These are phyloP conservation scores for Aradophagus sp. DNA, from an alignment of 1,140 invertebrate genomes.

Conservation along the genomic window DNA sequence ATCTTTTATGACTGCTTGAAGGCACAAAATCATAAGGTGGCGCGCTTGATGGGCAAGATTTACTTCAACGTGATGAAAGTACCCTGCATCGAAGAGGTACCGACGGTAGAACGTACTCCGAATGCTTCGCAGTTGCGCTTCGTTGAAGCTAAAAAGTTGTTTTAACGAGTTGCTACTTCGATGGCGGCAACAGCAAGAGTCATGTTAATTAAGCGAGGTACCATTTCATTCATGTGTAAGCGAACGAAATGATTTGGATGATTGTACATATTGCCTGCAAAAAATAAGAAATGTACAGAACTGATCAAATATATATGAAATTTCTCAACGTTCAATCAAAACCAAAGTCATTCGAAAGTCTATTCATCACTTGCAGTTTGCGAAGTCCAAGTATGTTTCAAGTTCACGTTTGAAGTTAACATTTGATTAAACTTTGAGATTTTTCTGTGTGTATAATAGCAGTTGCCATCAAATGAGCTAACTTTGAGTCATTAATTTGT, in stretches of 20 bases:
- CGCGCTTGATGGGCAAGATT: conserved; percentile 86
- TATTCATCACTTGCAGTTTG: too few relatives aligned
- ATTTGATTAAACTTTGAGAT: too few relatives aligned
- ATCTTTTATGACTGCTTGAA: conserved; percentile 89
- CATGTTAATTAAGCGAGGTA: conserved; percentile 15
- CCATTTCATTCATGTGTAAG: neutral
- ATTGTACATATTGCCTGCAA: conserved; percentile 51
- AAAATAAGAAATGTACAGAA: conserved; percentile 13
- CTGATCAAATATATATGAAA: too few relatives aligned
- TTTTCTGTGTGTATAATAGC: too few relatives aligned
- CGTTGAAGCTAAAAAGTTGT: conserved; percentile 11
- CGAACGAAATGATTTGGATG: conserved; percentile 5
- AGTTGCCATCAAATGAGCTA: too few relatives aligned
- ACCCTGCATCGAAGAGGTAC: conserved; percentile 82
- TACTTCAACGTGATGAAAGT: conserved; percentile 91
- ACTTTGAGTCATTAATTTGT: too few relatives aligned
- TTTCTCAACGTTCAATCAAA: too few relatives aligned
- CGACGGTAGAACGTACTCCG: conserved; percentile 28
- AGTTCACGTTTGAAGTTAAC: too few relatives aligned
- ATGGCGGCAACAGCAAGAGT: neutral
- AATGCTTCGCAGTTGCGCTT: conserved; percentile 19
- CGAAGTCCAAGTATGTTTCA: too few relatives aligned
- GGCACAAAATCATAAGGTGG: conserved; percentile 79
- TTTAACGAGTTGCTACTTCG: conserved; percentile 3
- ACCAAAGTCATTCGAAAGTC: too few relatives aligned